Conservation (phyloP, 2,797 vertebrate genomes). For the Sebastes melanostomus region DNA sequence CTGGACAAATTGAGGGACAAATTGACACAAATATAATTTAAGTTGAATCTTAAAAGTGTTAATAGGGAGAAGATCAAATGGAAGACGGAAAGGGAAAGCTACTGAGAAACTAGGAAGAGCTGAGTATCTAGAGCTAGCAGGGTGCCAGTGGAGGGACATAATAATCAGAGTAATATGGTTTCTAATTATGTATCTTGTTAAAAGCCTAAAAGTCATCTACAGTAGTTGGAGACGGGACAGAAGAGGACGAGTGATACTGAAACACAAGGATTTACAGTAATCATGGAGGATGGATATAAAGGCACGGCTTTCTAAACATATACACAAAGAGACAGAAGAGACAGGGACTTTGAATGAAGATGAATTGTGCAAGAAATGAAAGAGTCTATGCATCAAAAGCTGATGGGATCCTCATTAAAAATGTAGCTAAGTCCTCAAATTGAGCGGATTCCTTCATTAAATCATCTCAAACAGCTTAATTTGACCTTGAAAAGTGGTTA, state of each 20-base stretch:
- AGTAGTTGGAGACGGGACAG: not conserved
- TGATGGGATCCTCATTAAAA: not conserved
- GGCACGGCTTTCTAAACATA: not conserved
- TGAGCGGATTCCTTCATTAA: conserved; percentile 3
- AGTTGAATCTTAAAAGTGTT: not conserved
- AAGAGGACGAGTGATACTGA: not conserved
- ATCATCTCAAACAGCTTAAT: conserved; percentile 19
- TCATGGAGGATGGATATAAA: not conserved
- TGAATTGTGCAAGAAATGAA: not conserved
- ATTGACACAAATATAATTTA: not conserved
- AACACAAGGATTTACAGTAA: not conserved
- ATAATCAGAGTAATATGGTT: not conserved
- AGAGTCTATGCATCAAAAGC: not conserved
- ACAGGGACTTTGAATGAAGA: not conserved
- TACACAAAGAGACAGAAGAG: not conserved
- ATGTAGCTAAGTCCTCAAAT: conserved; percentile 4
- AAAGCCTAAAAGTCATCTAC: not conserved
- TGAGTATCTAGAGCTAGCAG: not conserved
- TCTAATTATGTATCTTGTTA: not conserved
- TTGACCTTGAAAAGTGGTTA: conserved; percentile 23
- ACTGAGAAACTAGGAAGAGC: not conserved
- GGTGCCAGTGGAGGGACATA: not conserved
- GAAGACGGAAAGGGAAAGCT: not conserved
- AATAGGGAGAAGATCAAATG: not conserved
- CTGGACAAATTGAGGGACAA: not conserved